Percentiles rank a stretch among this genome's conserved stretches.
Conservation (phyloP, 2,797 vertebrate genomes). For the Acanthurus leucopareius region DNA sequence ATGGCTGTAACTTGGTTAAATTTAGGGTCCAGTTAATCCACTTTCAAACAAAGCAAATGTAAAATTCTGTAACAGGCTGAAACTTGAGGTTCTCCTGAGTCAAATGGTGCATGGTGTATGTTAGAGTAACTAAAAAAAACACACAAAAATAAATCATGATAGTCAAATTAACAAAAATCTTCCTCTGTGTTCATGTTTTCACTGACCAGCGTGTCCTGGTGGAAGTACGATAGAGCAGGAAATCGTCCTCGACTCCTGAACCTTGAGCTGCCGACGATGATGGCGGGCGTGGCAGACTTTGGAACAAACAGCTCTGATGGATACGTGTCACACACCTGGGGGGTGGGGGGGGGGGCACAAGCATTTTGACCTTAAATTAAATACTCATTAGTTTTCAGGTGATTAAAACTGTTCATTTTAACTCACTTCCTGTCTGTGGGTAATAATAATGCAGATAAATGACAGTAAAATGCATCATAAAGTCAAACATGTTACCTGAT, state of each 20-base stretch:
- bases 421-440: not conserved
- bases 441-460: not conserved
- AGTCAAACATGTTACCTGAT: not conserved
- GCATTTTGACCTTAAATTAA: not conserved
- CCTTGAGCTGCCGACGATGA: constrained; percentile 93
- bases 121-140: too few species aligned
- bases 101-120: too few species aligned
- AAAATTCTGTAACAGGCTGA: too few species aligned
- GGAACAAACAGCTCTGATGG: constrained; percentile 93
- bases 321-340: constrained; percentile 96
- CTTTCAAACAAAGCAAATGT: too few species aligned
- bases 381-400: not conserved
- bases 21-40: too few species aligned
- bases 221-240: constrained; percentile 93
- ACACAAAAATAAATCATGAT: too few species aligned
- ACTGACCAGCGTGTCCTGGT: constrained; percentile 92
- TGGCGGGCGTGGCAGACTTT: constrained; percentile 89
- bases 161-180: not conserved
- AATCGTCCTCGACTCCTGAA: constrained; percentile 96
- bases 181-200: not conserved
- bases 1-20: too few species aligned
- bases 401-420: too few species aligned
- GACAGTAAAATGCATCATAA: not conserved
- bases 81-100: too few species aligned
- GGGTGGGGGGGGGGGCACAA: constrained; percentile 9